These are phyloP conservation scores for Strix uralensis DNA, from an alignment of 2,113 vertebrate species.

Conservation along the genomic window DNA sequence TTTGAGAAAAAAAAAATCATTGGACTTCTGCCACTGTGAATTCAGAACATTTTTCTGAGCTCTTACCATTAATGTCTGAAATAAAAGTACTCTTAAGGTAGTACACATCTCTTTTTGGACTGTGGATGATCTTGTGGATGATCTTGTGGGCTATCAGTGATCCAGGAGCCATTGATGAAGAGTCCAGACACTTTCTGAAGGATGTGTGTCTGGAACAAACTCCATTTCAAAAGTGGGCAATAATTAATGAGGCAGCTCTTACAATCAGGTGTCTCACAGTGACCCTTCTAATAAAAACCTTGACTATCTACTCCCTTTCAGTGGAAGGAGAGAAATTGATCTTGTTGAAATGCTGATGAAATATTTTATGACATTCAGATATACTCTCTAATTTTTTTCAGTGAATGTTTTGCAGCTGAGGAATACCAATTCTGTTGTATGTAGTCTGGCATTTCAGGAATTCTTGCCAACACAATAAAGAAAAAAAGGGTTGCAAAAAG, in stretches of 20 bases:
- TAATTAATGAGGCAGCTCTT: background rate
- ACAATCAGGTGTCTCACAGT: background rate
- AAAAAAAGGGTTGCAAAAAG: background rate
- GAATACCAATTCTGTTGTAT: background rate
- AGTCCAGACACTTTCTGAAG: background rate
- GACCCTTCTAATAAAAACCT: background rate
- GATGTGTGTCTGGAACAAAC: background rate
- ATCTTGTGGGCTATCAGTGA: background rate
- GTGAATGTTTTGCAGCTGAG: background rate
- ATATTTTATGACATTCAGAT: background rate
- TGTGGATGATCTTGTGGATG: background rate
- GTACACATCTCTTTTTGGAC: background rate
- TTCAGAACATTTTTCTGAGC: background rate
- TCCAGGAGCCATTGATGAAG: background rate
- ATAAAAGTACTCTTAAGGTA: background rate
- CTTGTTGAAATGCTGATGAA: background rate
- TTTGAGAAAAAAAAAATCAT: background rate
- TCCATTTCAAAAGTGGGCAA: background rate
- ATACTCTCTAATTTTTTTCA: background rate
- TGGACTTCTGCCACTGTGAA: background rate
- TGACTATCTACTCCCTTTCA: background rate
- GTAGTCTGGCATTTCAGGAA: background rate
- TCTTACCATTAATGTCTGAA: background rate
- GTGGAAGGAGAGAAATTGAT: background rate
- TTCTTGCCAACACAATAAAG: background rate